Evolutionary conservation across 2,797 vertebrate species (phyloP), one percentile per base, ranked within the genome.

Genomic region (Okamejei kenojei): DNA sequence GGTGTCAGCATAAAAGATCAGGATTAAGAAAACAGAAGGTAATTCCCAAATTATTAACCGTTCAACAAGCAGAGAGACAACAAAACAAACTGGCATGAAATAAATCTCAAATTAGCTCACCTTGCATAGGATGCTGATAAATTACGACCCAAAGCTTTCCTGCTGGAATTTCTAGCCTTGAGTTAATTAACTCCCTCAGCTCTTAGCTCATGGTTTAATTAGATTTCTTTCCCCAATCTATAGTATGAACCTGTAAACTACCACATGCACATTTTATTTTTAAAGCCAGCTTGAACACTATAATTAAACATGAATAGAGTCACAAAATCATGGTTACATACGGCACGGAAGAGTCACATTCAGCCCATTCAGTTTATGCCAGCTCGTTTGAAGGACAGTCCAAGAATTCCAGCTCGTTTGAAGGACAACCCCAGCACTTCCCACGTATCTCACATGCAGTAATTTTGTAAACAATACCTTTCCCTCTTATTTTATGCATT

Each of bases 151-250:
- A 76, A 26, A 92, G 38, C 23, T 92, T 76, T 71, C 73, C 38
- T 54, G 38, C 23, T 92, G 71, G 71, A 92, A 92, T 29, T 74
- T 8, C 73, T 73, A 13, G 23, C 71, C 90, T 92, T 76, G 90
- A 92, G 71, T 11, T 92, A 74, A 92, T 92, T 54, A 92, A 74
- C 23, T 76, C 90, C 90, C 71, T 92, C 61, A 65, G n/a, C 63
- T 35, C 17, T 91, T 92, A 54, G 68, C 26, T 76, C 13, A 38
- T 74, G 35, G 38, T 92, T 92, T 92, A 92, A 92, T 92, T 92
- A 92, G 90, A 38, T 92, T 92, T 92, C 90, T 76, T 23, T n/a
- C 71, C 90, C 68, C 71, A 38, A 92, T 76, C 71, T 54, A 45
- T 32, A 65, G 61, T 7, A 86, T 45, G 61, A 35, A 88, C 63